Evolutionary conservation across 1,140 invertebrate species (phyloP), one percentile per base, ranked within the genome.

Genomic region (Papilio machaon): DNA sequence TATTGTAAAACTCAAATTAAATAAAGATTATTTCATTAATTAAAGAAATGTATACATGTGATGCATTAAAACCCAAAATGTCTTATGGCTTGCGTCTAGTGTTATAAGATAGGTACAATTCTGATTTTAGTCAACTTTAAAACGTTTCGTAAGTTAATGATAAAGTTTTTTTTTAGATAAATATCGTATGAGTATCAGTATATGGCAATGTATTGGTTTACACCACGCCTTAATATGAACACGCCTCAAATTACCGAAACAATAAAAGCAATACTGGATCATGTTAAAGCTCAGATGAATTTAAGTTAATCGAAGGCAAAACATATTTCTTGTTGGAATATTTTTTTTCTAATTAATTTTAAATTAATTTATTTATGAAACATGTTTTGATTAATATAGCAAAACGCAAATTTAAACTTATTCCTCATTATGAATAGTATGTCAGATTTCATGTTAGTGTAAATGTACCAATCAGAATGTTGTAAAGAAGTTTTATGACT

Each of bases 211-310:
- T 76, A 52, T 76, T 54, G 11, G 46, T 52, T 76, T 54, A 76
- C 74, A 76, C 46, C n/a, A 76, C 64, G 30, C 30, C 30, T 70
- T 70, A 70, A 70, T 70, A 70, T 70, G 64, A 35, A 70, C 74
- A 76, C 46, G 47, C 74, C n/a, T 76, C 74, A 47, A 23, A 47
- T 76, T 76, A 52, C 74, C n/a, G 64, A 38, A 35, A 70, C 64
- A 70, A 1, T 70, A 64, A 10, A 64, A 35, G 64, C 35, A 30
- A 64, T 10, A 60, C n/a, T 23, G 19, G 60, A 70, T 38, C 64
- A 70, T 70, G 64, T 35, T 70, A 70, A 70, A 70, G 64, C 5
- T 35, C 64, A 2, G 10, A 35, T 70, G 3, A 70, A 38, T 38
- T 70, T 70, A 15, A 38, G 64, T 35, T 35, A 70, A 70, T 38